Evolutionary conservation across 2,113 vertebrate species (phyloP).

Genomic region (Pachyramphus minor): DNA sequence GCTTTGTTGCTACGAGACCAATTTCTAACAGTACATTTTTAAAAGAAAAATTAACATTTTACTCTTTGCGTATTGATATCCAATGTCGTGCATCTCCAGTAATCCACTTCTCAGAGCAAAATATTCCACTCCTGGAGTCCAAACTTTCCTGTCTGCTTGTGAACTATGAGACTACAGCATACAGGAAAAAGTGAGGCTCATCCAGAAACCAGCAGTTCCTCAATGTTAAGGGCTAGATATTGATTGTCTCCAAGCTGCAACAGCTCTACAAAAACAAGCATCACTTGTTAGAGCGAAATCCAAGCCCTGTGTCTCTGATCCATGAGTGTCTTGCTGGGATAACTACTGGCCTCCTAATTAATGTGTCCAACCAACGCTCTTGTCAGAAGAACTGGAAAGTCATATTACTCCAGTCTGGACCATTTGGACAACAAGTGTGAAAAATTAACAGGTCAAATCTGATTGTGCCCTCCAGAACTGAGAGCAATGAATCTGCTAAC

Average conservation of each 20-base stretch:
- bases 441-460: neutral
- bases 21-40: slow-evolving; percentile 1
- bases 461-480: neutral
- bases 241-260: neutral
- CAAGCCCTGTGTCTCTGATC: neutral
- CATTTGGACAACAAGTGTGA: neutral
- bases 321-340: neutral
- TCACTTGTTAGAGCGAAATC: neutral
- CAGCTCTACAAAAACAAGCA: neutral
- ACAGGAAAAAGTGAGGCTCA: slow-evolving; percentile 16
- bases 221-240: neutral
- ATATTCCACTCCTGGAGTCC: slow-evolving; percentile 38
- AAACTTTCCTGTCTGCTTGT: slow-evolving; percentile 21
- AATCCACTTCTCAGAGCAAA: slow-evolving; percentile 29
- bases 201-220: slow-evolving; percentile 10
- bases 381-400: neutral
- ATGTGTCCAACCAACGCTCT: neutral
- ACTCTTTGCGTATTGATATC: neutral
- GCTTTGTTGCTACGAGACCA: slow-evolving; percentile 43
- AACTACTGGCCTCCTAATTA: neutral
- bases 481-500: neutral
- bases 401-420: neutral
- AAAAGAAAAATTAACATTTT: slow-evolving; percentile 26
- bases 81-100: slow-evolving; percentile 11
- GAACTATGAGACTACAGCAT: neutral